Conservation (phyloP, 2,797 vertebrate species). For the Sitta carolinensis region DNA sequence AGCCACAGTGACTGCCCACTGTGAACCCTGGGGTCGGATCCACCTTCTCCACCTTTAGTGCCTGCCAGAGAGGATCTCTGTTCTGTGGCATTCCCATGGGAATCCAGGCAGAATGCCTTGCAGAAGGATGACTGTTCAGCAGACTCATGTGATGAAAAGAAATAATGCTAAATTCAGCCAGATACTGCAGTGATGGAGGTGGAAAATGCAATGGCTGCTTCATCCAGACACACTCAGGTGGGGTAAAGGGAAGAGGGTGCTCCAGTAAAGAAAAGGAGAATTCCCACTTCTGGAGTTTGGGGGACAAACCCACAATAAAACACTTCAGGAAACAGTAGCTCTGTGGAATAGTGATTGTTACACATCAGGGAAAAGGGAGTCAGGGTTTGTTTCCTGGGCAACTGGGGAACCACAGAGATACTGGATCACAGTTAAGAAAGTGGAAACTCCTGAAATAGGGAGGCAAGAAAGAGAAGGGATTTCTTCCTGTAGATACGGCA, state of each 20-base stretch:
- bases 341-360: neutral
- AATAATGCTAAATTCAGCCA: neutral
- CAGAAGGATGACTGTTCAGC: neutral
- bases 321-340: neutral
- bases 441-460: neutral
- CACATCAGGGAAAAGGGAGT: fast-evolving
- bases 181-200: neutral
- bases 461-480: neutral
- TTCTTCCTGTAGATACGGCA: neutral
- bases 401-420: neutral
- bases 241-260: neutral
- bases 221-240: neutral
- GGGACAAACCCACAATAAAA: fast-evolving
- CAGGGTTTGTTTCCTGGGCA: neutral
- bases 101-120: neutral
- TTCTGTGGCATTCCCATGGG: neutral
- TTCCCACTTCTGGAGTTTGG: neutral
- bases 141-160: neutral
- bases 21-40: neutral
- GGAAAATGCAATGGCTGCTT: neutral
- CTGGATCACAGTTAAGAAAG: neutral
- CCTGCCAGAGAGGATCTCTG: neutral
- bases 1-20: neutral
- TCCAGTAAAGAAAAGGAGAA: neutral
- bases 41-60: neutral